Conservation (phyloP, 2,797 vertebrate species). For the Helicolenus hilgendorfi region DNA sequence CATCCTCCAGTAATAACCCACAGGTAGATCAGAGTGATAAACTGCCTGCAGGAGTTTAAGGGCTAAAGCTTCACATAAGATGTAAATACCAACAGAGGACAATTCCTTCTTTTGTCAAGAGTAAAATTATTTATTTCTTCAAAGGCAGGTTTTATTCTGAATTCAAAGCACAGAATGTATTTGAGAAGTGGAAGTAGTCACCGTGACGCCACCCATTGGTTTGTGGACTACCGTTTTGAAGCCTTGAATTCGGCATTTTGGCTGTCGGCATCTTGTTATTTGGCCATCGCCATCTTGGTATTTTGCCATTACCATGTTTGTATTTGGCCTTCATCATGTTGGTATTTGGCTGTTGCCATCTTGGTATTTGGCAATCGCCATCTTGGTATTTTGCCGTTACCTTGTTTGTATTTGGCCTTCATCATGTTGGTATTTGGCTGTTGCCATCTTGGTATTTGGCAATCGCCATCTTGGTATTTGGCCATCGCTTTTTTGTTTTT, state of each 20-base stretch:
- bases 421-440: too few species aligned
- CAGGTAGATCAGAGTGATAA: slow-evolving; percentile 1
- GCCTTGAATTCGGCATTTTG: not conserved
- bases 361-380: too few species aligned
- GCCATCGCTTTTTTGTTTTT: too few species aligned
- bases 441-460: too few species aligned
- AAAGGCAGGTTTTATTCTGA: not conserved
- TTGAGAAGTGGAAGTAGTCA: not conserved
- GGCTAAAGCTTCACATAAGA: not conserved
- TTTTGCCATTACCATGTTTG: too few species aligned
- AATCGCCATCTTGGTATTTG: too few species aligned
- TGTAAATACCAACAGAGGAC: not conserved
- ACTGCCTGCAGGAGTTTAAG: slow-evolving; percentile 6
- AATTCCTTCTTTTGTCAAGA: too few species aligned
- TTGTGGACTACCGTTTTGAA: not conserved
- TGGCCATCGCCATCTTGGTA: too few species aligned
- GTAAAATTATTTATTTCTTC: not conserved
- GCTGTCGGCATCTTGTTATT: not conserved
- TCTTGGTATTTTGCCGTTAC: too few species aligned
- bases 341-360: too few species aligned
- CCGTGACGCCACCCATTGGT: not conserved
- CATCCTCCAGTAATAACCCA: slow-evolving; percentile 1
- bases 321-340: too few species aligned
- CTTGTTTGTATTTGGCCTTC: too few species aligned
- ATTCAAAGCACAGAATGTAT: not conserved